Evolutionary conservation across 2,888 invertebrate species (phyloP), one percentile per base, ranked within the genome.

Genomic region (Monopis laevigella): DNA sequence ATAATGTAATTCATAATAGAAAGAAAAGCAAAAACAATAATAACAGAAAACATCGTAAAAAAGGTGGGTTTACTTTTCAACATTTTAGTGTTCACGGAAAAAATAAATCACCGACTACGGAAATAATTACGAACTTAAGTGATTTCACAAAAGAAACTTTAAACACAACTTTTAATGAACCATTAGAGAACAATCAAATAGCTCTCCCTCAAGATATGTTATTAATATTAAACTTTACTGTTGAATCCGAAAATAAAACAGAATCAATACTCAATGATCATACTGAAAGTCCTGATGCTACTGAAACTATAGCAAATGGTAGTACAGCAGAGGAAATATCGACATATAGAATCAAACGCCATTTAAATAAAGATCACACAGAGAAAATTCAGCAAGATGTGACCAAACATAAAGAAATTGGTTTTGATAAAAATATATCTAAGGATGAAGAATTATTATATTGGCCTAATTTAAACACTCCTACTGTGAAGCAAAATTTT

Each of bases 11-110:
- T 16, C 73, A 74, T 43, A 77, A 73, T 51, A 78, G 72, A 51
- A 80, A 73, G 51, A 47, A 59, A 1, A 64, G 60, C 41, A 32
- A 45, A 11, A 62, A 48, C 41, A 66, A 54, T 46, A 62, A 47
- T 43, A 66, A 55, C 42, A 78, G 72, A 50, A 74, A 68, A 48
- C 70, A 74, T 44, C 54, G 63, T n/a, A 39, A 74, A 67, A 47
- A 78, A 74, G 46, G 46, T 68, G 11, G 3, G 6, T 6, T 36
- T 11, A 8, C 36, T 6, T 21, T 36, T 12, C 36, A 3, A 3
- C 3, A 21, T 12, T 36, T 36, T 36, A 34, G 17, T 17, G 2
- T 36, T 2, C n/a, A 36, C 14, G 21, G 4, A 3, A 7, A n/a
- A 32, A 13, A 17, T 32, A 16, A 7, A 10, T 30, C 32, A 32